Evolutionary conservation across 2,797 vertebrate genomes (phyloP).

Genomic region (Chelidonichthys spinosus): DNA sequence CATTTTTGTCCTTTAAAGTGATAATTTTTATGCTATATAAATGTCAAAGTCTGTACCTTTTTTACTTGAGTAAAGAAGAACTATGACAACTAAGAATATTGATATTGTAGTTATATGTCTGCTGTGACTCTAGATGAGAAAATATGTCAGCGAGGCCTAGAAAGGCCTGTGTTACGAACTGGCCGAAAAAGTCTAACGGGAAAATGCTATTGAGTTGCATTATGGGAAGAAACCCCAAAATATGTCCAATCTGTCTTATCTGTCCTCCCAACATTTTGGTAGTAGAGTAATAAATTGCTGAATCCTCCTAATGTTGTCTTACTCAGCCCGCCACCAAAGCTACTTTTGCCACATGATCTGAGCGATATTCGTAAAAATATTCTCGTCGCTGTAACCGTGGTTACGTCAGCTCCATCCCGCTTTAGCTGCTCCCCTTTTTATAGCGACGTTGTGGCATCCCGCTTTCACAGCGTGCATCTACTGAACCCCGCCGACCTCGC

Average conservation of each 20-base stretch:
- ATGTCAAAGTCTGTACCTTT: too few species aligned
- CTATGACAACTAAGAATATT: too few species aligned
- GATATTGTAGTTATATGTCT: background rate
- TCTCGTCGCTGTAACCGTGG: background rate
- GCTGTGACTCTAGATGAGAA: constrained; percentile 4
- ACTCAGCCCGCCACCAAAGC: background rate
- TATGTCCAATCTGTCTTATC: background rate
- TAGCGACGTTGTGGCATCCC: background rate
- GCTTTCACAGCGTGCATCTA: constrained; percentile 2
- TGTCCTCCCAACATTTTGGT: background rate
- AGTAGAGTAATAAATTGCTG: constrained; percentile 3
- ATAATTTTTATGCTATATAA: too few species aligned
- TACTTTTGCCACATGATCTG: background rate
- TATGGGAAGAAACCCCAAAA: background rate
- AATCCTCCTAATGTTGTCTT: background rate
- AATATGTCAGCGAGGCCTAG: background rate
- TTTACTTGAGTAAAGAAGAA: too few species aligned
- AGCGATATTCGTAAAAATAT: background rate
- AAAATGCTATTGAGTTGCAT: background rate
- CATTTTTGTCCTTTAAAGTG: too few species aligned
- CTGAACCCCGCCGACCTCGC: constrained; percentile 12
- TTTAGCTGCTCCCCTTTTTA: background rate
- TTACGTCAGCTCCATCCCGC: background rate
- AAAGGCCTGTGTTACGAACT: background rate
- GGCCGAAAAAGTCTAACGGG: constrained; percentile 1